phyloP scores from a whole-genome alignment of 2,797 vertebrate genomes.

The Rhyacichthys aspro region DNA sequence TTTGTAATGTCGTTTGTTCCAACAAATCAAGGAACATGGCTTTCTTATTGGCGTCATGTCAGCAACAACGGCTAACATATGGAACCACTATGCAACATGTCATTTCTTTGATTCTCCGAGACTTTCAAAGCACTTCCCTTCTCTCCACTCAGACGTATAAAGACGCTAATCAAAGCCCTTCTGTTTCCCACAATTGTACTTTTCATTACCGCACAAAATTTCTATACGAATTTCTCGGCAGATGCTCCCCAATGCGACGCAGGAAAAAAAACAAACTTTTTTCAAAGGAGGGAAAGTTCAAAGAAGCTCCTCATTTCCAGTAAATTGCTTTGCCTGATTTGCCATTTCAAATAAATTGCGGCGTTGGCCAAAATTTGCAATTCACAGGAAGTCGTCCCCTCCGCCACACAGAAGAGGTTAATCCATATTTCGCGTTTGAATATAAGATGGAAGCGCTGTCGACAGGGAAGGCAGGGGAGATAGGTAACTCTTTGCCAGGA shows the following conservation, averaged over 20 bases:
- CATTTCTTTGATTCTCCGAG: constrained; percentile 6
- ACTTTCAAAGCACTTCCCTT: constrained; percentile 26
- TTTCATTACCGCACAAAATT: constrained; percentile 40
- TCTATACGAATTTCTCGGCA: constrained; percentile 19
- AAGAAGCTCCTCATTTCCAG: constrained; percentile 67
- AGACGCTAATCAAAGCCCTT: constrained; percentile 51
- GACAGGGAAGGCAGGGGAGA: constrained; percentile 52
- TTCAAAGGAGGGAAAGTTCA: constrained; percentile 67
- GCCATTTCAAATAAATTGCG: constrained; percentile 79
- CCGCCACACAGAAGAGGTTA: constrained; percentile 74
- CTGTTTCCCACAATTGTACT: constrained; percentile 37
- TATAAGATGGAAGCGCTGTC: constrained; percentile 67
- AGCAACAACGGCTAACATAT: constrained; percentile 12
- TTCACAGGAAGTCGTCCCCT: constrained; percentile 73
- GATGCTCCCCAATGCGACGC: constrained; percentile 27
- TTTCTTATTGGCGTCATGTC: constrained; percentile 10
- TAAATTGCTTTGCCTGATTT: constrained; percentile 77
- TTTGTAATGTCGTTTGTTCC: constrained; percentile 4
- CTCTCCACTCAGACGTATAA: constrained; percentile 30
- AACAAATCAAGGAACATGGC: constrained; percentile 8
- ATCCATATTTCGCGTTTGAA: constrained; percentile 79
- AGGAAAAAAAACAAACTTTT: constrained; percentile 62
- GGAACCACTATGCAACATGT: constrained; percentile 23
- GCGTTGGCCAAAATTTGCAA: constrained; percentile 75
- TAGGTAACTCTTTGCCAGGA: constrained; percentile 73